Conservation (phyloP, 2,888 invertebrate species). For the Habrosyne pyritoides region DNA sequence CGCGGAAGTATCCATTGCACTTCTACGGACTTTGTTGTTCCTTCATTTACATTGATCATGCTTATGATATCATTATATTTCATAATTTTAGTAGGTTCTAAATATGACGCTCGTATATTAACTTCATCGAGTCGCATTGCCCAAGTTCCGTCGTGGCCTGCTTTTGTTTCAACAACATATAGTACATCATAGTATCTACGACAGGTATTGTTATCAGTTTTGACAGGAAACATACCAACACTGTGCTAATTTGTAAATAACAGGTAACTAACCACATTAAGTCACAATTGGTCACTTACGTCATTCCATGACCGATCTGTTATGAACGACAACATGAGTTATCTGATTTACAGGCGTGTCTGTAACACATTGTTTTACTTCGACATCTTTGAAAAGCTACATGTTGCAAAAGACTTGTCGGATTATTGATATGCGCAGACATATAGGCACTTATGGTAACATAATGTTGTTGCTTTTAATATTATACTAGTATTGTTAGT, state of each 20-base stretch:
- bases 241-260: conserved; percentile 40
- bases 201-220: conserved; percentile 28
- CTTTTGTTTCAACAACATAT: conserved; percentile 16
- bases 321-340: conserved; percentile 50
- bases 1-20: conserved; percentile 45
- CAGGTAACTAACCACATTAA: conserved; percentile 40
- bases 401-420: conserved; percentile 41
- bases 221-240: conserved; percentile 47
- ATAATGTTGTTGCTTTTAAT: neutral
- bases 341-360: conserved; percentile 66
- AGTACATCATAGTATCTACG: conserved; percentile 13
- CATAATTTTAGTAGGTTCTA: neutral
- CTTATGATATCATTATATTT: neutral
- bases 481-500: neutral
- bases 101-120: conserved; percentile 10
- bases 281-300: conserved; percentile 55
- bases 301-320: conserved; percentile 58
- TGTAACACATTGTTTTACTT: conserved; percentile 58
- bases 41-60: neutral
- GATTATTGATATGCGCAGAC: conserved; percentile 28
- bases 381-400: conserved; percentile 39
- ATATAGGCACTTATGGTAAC: conserved; percentile 12
- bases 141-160: neutral
- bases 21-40: conserved; percentile 17
- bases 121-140: conserved; percentile 26